Percentiles rank a stretch among this genome's conserved stretches.
phyloP scores from a whole-genome alignment of 2,113 vertebrate genomes.

The Argyrosomus japonicus region DNA sequence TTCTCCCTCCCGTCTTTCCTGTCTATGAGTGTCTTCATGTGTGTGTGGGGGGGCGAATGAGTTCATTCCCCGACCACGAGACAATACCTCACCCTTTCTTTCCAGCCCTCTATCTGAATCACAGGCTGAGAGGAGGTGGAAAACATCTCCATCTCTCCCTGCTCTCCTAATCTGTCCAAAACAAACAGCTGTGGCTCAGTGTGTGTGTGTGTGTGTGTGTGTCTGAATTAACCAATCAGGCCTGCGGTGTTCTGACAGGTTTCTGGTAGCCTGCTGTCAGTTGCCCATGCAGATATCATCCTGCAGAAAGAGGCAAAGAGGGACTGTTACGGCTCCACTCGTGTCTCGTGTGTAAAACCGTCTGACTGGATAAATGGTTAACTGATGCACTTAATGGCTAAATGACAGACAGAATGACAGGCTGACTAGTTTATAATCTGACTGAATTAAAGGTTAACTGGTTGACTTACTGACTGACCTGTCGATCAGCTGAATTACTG shows the following conservation, averaged over 20 bases:
- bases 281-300: constrained; percentile 9
- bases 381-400: background rate
- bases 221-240: constrained; percentile 29
- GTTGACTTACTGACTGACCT: background rate
- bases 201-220: constrained; percentile 19
- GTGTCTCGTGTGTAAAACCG: constrained; percentile 8
- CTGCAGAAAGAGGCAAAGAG: constrained; percentile 20
- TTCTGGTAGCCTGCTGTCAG: constrained; percentile 26
- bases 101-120: constrained; percentile 65
- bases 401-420: background rate
- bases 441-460: background rate
- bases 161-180: constrained; percentile 48
- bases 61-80: constrained; percentile 75
- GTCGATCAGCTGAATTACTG: background rate
- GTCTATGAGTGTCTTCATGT: constrained; percentile 45
- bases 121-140: constrained; percentile 60
- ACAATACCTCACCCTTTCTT: constrained; percentile 78
- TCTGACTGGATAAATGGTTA: constrained; percentile 2
- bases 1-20: constrained; percentile 22
- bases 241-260: constrained; percentile 30
- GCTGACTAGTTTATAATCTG: background rate
- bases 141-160: constrained; percentile 62
- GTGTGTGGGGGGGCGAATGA: constrained; percentile 55
- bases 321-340: background rate
- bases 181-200: constrained; percentile 61